These are phyloP conservation scores for Dasysyrphus albostriatus DNA, from an alignment of 2,888 invertebrate genomes.

Conservation along the genomic window DNA sequence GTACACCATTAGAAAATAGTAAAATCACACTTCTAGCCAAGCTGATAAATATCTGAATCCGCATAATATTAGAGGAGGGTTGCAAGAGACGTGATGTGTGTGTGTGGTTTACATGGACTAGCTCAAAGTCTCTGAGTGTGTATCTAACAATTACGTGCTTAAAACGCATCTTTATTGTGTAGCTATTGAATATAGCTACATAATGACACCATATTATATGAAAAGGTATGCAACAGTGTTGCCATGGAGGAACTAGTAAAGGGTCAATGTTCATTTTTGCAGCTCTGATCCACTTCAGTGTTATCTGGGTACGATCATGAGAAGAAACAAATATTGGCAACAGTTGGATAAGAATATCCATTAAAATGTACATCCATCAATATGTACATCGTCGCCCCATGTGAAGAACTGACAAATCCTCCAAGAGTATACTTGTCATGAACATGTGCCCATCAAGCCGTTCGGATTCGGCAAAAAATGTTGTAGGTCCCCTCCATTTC, in stretches of 20 bases:
- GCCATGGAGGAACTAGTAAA: not conserved
- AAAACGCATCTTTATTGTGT: slow-evolving; percentile 59
- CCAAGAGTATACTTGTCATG: no score
- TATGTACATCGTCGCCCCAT: no score
- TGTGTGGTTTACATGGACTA: slow-evolving; percentile 20
- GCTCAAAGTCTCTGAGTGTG: slow-evolving; percentile 31
- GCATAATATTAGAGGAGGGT: not conserved
- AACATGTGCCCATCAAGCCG: no score
- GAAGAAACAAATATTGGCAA: no score
- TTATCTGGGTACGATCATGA: no score
- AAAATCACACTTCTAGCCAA: slow-evolving; percentile 38
- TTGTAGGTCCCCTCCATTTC: no score
- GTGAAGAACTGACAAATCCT: no score
- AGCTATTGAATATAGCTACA: not conserved
- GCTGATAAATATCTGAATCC: slow-evolving; percentile 23
- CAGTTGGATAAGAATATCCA: no score
- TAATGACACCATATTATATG: not conserved
- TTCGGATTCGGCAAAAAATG: no score
- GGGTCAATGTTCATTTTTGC: no score
- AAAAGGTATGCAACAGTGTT: not conserved
- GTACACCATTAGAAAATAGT: slow-evolving; percentile 64
- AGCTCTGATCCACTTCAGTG: no score
- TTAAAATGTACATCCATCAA: no score
- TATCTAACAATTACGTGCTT: slow-evolving; percentile 57
- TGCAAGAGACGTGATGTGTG: not conserved